A percentile compares a stretch with the other conserved stretches of the same genome.
Evolutionary conservation across 1,140 invertebrate species (phyloP).

Genomic region (Brevipalpus yothersi): DNA sequence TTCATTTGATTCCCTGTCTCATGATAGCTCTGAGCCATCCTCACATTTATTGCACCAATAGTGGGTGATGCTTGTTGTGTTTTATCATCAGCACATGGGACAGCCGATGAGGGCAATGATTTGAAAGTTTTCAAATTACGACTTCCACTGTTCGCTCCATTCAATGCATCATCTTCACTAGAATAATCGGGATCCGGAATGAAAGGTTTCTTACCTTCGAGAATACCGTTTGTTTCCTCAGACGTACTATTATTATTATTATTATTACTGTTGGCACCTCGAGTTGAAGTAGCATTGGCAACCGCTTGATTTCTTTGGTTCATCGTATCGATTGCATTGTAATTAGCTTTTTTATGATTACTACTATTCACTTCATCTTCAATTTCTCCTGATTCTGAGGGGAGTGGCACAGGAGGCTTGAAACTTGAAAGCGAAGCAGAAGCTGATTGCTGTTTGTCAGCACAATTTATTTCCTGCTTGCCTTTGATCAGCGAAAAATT

Average conservation of each 20-base stretch:
- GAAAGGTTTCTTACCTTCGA: slow-evolving; percentile 26
- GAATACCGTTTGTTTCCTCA: too few relatives aligned
- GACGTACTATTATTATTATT: too few relatives aligned
- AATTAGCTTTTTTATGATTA: too few relatives aligned
- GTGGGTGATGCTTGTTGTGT: not conserved
- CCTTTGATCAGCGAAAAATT: not conserved
- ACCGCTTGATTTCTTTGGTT: not conserved
- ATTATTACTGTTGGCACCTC: too few relatives aligned
- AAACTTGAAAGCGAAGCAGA: slow-evolving; percentile 6
- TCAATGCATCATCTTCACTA: slow-evolving; percentile 13
- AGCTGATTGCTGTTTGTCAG: not conserved
- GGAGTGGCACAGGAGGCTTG: not conserved
- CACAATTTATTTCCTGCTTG: not conserved
- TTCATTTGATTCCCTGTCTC: not conserved
- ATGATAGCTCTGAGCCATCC: not conserved
- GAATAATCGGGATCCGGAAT: slow-evolving; percentile 72
- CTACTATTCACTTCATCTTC: not conserved
- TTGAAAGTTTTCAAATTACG: slow-evolving; percentile 1
- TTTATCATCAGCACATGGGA: too few relatives aligned
- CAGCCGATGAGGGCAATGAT: too few relatives aligned
- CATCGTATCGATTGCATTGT: not conserved
- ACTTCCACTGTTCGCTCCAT: not conserved
- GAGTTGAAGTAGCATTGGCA: too few relatives aligned
- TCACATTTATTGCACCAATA: not conserved
- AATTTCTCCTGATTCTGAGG: not conserved